Conservation (phyloP, 2,888 invertebrate genomes). For the Amphipoea oculea region DNA sequence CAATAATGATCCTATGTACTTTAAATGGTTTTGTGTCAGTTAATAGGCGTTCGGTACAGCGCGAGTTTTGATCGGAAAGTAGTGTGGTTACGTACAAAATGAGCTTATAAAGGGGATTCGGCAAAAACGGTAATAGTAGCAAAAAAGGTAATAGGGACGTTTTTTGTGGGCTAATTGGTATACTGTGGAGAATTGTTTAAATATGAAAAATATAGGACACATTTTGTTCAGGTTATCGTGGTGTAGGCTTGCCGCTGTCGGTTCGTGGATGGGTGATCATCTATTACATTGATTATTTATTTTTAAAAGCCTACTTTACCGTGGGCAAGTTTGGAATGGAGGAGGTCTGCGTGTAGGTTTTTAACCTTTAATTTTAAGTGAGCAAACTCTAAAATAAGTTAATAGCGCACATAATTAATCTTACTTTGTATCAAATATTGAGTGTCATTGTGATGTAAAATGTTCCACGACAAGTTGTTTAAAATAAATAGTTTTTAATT, state of each 20-base stretch:
- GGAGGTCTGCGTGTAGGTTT: no score
- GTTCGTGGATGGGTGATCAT: background rate
- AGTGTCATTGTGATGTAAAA: no score
- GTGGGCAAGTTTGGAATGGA: no score
- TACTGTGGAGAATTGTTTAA: background rate
- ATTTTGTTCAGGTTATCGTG: background rate
- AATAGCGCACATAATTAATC: no score
- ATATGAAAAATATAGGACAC: background rate
- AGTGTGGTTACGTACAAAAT: slow-evolving; percentile 32
- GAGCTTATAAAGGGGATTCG: slow-evolving; percentile 10
- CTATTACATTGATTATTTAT: background rate
- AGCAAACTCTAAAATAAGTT: no score
- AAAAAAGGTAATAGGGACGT: background rate
- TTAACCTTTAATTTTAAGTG: no score
- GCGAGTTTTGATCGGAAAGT: slow-evolving; percentile 51
- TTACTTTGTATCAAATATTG: no score
- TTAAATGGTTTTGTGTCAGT: slow-evolving; percentile 56
- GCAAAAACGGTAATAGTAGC: background rate
- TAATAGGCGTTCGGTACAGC: slow-evolving; percentile 51
- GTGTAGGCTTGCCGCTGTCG: background rate
- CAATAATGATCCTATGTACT: slow-evolving; percentile 61
- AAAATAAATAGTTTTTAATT: no score
- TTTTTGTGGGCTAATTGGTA: background rate
- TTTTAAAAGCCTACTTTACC: no score
- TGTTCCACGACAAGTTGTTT: no score